These are phyloP conservation scores for Lichenostomus cassidix DNA, from an alignment of 2,113 vertebrate species.

Conservation along the genomic window DNA sequence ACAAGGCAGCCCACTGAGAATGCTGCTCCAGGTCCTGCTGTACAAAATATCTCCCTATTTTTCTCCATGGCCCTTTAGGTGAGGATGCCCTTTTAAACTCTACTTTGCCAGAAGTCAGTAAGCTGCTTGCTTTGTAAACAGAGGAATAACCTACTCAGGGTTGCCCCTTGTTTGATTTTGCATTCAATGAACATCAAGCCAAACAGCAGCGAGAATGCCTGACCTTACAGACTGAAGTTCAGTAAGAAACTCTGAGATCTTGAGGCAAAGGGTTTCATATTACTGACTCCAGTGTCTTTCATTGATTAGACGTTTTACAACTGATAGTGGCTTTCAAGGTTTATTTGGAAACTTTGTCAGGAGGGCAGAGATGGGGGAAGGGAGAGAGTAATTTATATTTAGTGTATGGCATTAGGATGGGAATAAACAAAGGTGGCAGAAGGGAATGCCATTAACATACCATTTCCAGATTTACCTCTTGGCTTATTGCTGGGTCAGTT, in stretches of 20 bases:
- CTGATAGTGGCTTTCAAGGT: conserved; percentile 52
- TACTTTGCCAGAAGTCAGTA: neutral
- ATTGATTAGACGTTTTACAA: conserved; percentile 35
- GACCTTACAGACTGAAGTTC: conserved; percentile 21
- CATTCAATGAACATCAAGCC: conserved; percentile 12
- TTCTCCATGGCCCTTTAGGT: neutral
- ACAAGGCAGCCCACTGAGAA: neutral
- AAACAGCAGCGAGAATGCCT: conserved; percentile 41
- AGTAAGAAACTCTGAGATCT: neutral
- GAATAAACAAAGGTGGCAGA: conserved; percentile 8
- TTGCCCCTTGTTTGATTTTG: conserved; percentile 49
- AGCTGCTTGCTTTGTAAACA: conserved; percentile 55
- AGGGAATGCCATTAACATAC: conserved; percentile 10
- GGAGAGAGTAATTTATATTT: neutral
- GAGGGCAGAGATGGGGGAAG: conserved; percentile 5
- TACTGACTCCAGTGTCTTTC: conserved; percentile 39
- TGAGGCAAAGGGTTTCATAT: conserved; percentile 33
- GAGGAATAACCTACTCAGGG: neutral
- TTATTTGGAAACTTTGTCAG: conserved; percentile 50
- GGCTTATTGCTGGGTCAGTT: neutral
- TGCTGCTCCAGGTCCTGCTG: neutral
- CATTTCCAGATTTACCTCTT: neutral
- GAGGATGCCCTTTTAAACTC: neutral
- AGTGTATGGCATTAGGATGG: neutral
- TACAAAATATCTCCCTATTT: neutral